Evolutionary conservation across 2,888 invertebrate genomes (phyloP), one percentile per base, ranked within the genome.

Genomic region (Andrena haemorrhoa): DNA sequence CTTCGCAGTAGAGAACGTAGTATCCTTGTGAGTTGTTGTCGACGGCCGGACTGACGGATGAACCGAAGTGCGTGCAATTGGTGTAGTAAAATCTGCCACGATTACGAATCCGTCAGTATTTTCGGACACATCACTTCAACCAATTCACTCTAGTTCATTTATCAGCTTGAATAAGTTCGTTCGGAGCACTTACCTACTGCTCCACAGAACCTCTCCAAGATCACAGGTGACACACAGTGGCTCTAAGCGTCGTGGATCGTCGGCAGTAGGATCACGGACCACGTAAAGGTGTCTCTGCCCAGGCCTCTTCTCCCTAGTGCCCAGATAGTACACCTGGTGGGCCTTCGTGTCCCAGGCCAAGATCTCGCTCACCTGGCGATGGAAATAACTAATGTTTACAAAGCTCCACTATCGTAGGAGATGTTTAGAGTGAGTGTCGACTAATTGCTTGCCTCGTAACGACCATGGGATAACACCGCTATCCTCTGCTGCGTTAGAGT

Each of bases 191-290:
- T 96, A 95, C 89, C 97, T 95, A 91, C 97, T 97, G 86, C 96
- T 96, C 97, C 97, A 97, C 78, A 97, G 95, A 33, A 96, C 96
- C 90, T 97, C 96, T 29, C 95, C 95, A 56, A 96, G 94, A 92
- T 98, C 97, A 94, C 98, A 98, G 0, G 98, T 98, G 89, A 98
- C 96, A 94, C 98, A 98, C 87, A 96, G 95, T 29, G 97, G 97
- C 91, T 97, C 97, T 78, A 95, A 94, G 88, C 97, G 95, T 89
- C 96, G 94, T 26, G 95, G 95, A 90, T 96, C 96, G 83, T 97
- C 96, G 80, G 96, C 95, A 81, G 96, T 95, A 58, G 97, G 96
- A 94, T 97, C 97, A 83, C 96, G 95, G 68, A 98, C 97, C 74
- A 98, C 97, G 94, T 97, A 98, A 82, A 98, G 95, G 94, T 98